Base-by-base conservation (phyloP, 2,888 invertebrate species). In the Alloscopus bannaensis region DNA sequence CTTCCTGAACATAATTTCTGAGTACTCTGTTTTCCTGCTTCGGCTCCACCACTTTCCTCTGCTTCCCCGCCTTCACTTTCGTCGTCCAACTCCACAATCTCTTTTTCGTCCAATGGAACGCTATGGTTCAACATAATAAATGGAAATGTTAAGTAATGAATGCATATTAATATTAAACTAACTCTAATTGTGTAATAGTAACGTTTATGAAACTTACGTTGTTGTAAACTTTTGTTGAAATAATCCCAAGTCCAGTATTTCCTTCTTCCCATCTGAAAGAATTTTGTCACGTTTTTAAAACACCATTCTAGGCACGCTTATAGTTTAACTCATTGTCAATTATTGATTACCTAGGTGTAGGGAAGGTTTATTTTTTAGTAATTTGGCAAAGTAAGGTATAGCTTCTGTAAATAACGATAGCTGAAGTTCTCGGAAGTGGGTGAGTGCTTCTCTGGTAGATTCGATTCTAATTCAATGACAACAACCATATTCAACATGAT, bases 351-450 rank as follows among this genome's bases (percentile, higher is more conserved):
- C 28, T 29, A 28, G 26, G n/a, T 28, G 26, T 26, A 28, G 47
- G 11, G 55, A 50, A 26, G 60, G 40, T 3, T 68, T 40, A 4
- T n/a, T 2, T 47, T 20, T 26, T 0, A 64, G 18, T 11, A 81
- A n/a, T 26, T 78, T 81, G 0, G 77, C 59, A 22, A 68, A 72
- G 64, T 65, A 80, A 1, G 82, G 82, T 18, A 78, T 52, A 0
- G 55, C 47, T 36, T 82, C 82, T 1, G 77, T 73, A 29, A 71
- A 82, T 22, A 80, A 69, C n/a, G 62, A 64, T 22, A 40, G 66
- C 26, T 73, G 81, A 11, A 73, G 60, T 42, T 73, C 72, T 3
- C 66, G 52, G 6, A 66, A 20, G 36, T 66, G 47, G 16, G 57
- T 40, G 18, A 77, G 28, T 16, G 57, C 28, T 42, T 65, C 26